Conservation (phyloP, 1,140 invertebrate genomes). For the Platyscapa corneri region DNA sequence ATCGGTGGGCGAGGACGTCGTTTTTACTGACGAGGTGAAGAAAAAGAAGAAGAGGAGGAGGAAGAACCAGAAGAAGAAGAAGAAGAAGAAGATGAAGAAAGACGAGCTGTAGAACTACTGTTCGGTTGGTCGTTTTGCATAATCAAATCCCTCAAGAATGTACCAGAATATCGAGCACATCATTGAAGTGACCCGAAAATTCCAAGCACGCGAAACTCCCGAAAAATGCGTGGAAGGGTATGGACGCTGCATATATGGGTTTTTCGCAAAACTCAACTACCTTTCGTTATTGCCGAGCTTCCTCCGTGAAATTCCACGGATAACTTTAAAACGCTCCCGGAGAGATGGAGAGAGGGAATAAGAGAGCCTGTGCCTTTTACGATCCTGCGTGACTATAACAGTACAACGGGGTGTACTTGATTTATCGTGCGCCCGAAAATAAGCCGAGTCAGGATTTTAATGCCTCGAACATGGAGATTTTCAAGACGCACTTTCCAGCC, state of each 20-base stretch:
- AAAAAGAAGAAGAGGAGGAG: no score
- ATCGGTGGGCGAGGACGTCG: not conserved
- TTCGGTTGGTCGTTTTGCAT: slow-evolving; percentile 60
- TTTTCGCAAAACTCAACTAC: slow-evolving; percentile 36
- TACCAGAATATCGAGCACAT: slow-evolving; percentile 64
- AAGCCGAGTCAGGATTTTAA: slow-evolving; percentile 53
- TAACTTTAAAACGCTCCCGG: slow-evolving; percentile 59
- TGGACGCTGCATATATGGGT: slow-evolving; percentile 11
- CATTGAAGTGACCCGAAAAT: slow-evolving; percentile 53
- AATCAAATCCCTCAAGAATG: slow-evolving; percentile 69
- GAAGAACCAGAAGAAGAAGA: not conserved
- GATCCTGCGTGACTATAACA: slow-evolving; percentile 28
- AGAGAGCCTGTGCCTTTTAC: slow-evolving; percentile 27
- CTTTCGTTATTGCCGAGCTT: slow-evolving; percentile 17
- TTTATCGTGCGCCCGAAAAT: slow-evolving; percentile 49
- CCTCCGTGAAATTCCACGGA: slow-evolving; percentile 57
- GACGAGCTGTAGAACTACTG: not conserved
- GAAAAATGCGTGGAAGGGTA: slow-evolving; percentile 62
- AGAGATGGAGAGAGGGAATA: not conserved
- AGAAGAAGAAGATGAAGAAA: not conserved
- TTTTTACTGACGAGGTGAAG: no score
- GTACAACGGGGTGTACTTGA: slow-evolving; percentile 39
- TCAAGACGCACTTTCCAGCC: slow-evolving; percentile 16
- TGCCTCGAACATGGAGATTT: slow-evolving; percentile 39
- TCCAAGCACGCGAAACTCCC: slow-evolving; percentile 59